phyloP scores from a whole-genome alignment of 2,888 invertebrate species.

The Saturnia pavonia region DNA sequence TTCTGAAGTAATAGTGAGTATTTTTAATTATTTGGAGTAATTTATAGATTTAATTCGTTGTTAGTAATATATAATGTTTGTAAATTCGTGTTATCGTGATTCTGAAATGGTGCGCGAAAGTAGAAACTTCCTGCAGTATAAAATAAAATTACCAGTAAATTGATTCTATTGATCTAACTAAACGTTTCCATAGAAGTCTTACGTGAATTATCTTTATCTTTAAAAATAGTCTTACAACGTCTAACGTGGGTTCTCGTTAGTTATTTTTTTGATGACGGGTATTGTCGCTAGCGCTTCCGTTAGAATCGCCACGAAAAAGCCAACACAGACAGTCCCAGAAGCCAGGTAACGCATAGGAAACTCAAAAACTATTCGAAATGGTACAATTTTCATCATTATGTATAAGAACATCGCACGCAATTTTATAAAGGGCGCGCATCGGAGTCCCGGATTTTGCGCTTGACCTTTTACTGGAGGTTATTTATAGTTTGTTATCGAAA shows the following conservation, averaged over 20 bases:
- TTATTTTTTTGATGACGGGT: slow-evolving; percentile 72
- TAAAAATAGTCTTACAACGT: slow-evolving; percentile 24
- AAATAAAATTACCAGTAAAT: slow-evolving; percentile 54
- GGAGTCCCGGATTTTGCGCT: slow-evolving; percentile 58
- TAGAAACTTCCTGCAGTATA: slow-evolving; percentile 52
- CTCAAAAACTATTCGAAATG: neutral
- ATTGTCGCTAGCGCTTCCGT: slow-evolving; percentile 74
- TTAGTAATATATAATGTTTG: slow-evolving; percentile 31
- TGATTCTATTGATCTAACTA: slow-evolving; percentile 69
- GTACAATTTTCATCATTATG: neutral
- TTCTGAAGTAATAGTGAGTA: slow-evolving; percentile 75
- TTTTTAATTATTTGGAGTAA: slow-evolving; percentile 44
- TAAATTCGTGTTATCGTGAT: slow-evolving; percentile 47
- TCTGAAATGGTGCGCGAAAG: slow-evolving; percentile 42
- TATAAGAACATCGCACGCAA: slow-evolving; percentile 27
- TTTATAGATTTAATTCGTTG: slow-evolving; percentile 29
- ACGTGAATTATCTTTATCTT: slow-evolving; percentile 37
- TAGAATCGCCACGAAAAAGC: slow-evolving; percentile 67
- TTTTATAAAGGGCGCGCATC: slow-evolving; percentile 59
- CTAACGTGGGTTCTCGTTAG: slow-evolving; percentile 39
- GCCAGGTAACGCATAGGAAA: slow-evolving; percentile 49
- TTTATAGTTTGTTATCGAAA: slow-evolving; percentile 64
- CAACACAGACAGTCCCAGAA: slow-evolving; percentile 44
- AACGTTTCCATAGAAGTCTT: slow-evolving; percentile 65
- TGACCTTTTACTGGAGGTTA: slow-evolving; percentile 73